Evolutionary conservation across 2,113 vertebrate genomes (phyloP), one percentile per base, ranked within the genome.

Genomic region (Taurulus bubalis): DNA sequence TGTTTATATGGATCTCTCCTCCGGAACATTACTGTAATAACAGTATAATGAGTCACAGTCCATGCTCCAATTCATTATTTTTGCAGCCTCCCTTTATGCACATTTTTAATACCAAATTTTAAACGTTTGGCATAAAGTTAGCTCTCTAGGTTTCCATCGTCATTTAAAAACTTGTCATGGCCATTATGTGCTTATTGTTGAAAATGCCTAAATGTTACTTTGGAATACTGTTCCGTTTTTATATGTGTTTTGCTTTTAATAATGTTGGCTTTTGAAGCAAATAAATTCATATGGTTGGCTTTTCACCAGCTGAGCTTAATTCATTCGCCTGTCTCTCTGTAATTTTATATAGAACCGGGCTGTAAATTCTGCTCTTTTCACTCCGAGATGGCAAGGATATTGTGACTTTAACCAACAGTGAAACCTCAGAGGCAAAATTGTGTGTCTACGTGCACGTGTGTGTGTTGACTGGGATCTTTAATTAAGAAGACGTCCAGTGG

Each of bases 11-110:
- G 68, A 82, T 67, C 63, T 64, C 59, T 80, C 26, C 63, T 69
- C 70, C 86, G 85, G 85, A 90, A 85, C 70, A 76, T 83, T 38
- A 75, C 75, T 75, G 76, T 85, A 90, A 91, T 86, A 82, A 86
- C 68, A 77, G 76, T 83, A 73, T 87, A 82, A 51, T 28, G 24
- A 88, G 40, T 71, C 71, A 73, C 71, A 77, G 55, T 72, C 80
- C 38, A 18, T 58, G 38, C 28, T 76, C 72, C 75, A 38, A 20
- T 72, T 82, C 42, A 30, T 10, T 49, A 42, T 60, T 66, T 83
- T 53, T 75, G 51, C 40, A 80, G 51, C 75, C 34, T 40, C 63
- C 66, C 4, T 63, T 74, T 56, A 47, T 53, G 47, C 8, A 38
- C 53, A 70, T 78, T 69, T 75, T 87, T 49, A 87, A 71, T 32